Percentiles rank a stretch among this genome's conserved stretches.
These are phyloP conservation scores for Microchirus variegatus DNA, from an alignment of 2,797 vertebrate genomes.

Conservation along the genomic window DNA sequence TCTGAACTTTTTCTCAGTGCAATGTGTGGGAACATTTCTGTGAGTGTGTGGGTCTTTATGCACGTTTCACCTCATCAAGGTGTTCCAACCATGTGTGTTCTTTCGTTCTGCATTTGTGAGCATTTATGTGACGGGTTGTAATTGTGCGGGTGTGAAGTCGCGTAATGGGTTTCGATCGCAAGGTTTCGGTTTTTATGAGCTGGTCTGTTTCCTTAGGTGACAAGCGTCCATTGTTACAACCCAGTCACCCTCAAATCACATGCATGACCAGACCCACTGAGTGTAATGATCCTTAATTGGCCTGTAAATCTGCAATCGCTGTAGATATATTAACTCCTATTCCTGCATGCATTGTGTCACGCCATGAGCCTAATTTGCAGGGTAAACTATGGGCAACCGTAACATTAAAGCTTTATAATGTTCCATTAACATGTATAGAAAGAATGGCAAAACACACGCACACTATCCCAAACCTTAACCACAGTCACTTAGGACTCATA, in stretches of 20 bases:
- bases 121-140: conserved; percentile 9
- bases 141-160: conserved; percentile 43
- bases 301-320: conserved; percentile 28
- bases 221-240: conserved; percentile 53
- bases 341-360: too few species aligned
- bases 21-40: neutral
- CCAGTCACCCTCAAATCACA: conserved; percentile 58
- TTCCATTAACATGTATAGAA: neutral
- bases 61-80: neutral
- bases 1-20: too few species aligned
- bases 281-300: conserved; percentile 22
- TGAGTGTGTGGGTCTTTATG: neutral
- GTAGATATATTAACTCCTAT: neutral
- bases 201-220: conserved; percentile 47
- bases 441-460: neutral
- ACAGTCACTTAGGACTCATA: too few species aligned
- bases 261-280: conserved; percentile 32
- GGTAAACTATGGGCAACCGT: neutral
- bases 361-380: too few species aligned
- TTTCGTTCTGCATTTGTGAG: conserved; percentile 5
- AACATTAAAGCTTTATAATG: neutral
- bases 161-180: conserved; percentile 38
- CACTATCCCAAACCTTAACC: too few species aligned
- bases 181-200: conserved; percentile 49
- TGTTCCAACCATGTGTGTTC: neutral